These are phyloP conservation scores for Steromphala cineraria DNA, from an alignment of 2,888 invertebrate genomes.

Conservation along the genomic window DNA sequence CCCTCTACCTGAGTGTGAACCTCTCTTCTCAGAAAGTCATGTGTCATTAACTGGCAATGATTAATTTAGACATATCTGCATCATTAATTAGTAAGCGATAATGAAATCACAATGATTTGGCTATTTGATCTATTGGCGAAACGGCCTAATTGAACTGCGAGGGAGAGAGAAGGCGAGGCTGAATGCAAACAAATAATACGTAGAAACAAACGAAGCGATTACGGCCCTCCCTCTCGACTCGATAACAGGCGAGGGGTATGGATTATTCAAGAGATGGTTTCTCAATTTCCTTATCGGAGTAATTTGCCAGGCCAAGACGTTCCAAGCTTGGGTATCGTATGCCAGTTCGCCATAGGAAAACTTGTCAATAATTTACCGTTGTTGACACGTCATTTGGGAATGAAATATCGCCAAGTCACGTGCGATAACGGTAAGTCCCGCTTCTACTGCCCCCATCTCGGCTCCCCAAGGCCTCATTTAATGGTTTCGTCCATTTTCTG, in stretches of 20 bases:
- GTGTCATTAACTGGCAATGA: conserved; percentile 2
- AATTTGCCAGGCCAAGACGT: not conserved
- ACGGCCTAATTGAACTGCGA: conserved; percentile 4
- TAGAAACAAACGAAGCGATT: conserved; percentile 19
- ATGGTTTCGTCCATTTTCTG: not conserved
- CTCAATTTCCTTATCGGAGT: conserved; percentile 17
- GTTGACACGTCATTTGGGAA: not conserved
- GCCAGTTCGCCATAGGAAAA: not conserved
- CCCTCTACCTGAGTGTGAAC: not conserved
- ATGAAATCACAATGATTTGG: conserved; percentile 20
- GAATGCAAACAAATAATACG: conserved; percentile 3
- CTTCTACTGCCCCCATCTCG: not conserved
- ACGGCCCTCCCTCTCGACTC: not conserved
- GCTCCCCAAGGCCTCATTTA: not conserved
- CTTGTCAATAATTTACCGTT: conserved; percentile 3
- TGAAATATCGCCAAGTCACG: conserved; percentile 15
- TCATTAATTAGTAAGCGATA: conserved; percentile 14
- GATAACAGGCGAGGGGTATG: conserved; percentile 5
- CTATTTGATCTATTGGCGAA: conserved; percentile 21
- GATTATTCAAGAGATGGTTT: conserved; percentile 13
- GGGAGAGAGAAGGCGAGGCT: not conserved
- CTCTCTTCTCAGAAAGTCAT: not conserved
- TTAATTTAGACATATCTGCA: conserved; percentile 4
- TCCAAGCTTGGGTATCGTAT: not conserved
- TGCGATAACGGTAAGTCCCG: not conserved